Evolutionary conservation across 2,888 invertebrate species (phyloP).

Genomic region (Agriopis leucophaearia): DNA sequence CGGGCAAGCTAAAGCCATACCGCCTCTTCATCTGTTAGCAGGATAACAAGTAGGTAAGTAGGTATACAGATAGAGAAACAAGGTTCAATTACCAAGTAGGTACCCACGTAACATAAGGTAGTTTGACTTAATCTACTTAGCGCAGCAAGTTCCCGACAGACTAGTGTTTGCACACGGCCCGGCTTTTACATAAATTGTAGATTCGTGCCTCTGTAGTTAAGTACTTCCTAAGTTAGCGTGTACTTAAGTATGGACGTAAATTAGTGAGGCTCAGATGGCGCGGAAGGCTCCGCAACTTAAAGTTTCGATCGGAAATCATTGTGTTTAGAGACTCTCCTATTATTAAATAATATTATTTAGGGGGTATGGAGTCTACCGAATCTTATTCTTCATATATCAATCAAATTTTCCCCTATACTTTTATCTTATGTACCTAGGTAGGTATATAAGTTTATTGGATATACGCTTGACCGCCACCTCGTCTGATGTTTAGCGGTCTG

Average conservation of each 20-base stretch:
- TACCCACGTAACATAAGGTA: conserved; percentile 44
- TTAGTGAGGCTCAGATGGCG: conserved; percentile 32
- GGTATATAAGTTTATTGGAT: too few species aligned
- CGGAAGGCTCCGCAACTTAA: conserved; percentile 3
- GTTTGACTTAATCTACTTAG: conserved; percentile 75
- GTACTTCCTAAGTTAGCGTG: conserved; percentile 41
- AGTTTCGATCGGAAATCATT: conserved; percentile 5
- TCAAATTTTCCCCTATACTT: too few species aligned
- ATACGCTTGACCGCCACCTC: too few species aligned
- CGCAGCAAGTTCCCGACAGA: conserved; percentile 62
- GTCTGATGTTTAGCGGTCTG: too few species aligned
- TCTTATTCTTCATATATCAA: too few species aligned
- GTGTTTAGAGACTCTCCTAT: background rate
- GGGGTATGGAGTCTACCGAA: too few species aligned
- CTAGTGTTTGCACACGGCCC: conserved; percentile 71
- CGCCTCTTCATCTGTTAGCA: too few species aligned
- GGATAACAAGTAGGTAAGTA: too few species aligned
- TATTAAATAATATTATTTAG: too few species aligned
- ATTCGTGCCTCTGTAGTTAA: conserved; percentile 53
- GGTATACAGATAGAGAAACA: conserved; percentile 7
- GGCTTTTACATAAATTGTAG: conserved; percentile 81
- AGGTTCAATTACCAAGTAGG: conserved; percentile 33
- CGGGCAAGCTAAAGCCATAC: too few species aligned
- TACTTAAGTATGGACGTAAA: conserved; percentile 33
- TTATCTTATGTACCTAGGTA: too few species aligned